Base-by-base conservation (phyloP, 35 echinoderm and acorn worm genomes). In the Ptychodera flava region DNA sequence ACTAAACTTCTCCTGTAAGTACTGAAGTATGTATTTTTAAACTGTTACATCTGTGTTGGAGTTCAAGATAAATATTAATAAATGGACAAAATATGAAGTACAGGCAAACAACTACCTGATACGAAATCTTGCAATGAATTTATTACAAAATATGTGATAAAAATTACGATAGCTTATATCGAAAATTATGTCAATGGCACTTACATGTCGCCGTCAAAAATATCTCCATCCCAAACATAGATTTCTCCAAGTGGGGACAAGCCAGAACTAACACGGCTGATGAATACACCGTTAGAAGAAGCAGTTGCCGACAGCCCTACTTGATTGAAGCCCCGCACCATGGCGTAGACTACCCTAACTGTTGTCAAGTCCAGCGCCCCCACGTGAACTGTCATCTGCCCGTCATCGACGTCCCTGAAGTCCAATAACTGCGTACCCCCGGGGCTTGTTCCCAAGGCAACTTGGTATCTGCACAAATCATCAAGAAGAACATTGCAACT, bases 151-250 rank as follows among this genome's bases (percentile, higher is more conserved):
- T 64, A 6, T 12, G 6, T 6, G 6, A 64, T 64, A 22, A 12
- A 12, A 64, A 12, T 64, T 6, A 22, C 6, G 22, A 64, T 22
- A 64, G 22, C 22, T 64, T 64, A 12, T 64, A 12, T 64, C 22
- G 6, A 64, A 64, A 64, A 64, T 64, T 64, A 64, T 64, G 45
- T 22, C 45, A 82, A 33, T 30, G 15, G 1, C 35, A 33, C 80
- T 82, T 82, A 82, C 80, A 82, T 34, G 32, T 82, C 80, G 1
- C 0, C 1, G 0, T 31, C 38, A 16, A 35, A 12, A 22, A 64
- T 64, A n/a, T n/a, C 38, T 37, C 89, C 89, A 85, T 90, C 89
- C n/a, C 37, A 35, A 36, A 85, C 83, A 22, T 28, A 27, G 76
- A 85, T 31, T 28, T 35, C 64, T 85, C 31, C 2, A 28, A 85